A percentile compares a stretch with the other conserved stretches of the same genome.
These are phyloP conservation scores for Drosophila lacicola DNA, from an alignment of 2,888 invertebrate genomes.

Conservation along the genomic window DNA sequence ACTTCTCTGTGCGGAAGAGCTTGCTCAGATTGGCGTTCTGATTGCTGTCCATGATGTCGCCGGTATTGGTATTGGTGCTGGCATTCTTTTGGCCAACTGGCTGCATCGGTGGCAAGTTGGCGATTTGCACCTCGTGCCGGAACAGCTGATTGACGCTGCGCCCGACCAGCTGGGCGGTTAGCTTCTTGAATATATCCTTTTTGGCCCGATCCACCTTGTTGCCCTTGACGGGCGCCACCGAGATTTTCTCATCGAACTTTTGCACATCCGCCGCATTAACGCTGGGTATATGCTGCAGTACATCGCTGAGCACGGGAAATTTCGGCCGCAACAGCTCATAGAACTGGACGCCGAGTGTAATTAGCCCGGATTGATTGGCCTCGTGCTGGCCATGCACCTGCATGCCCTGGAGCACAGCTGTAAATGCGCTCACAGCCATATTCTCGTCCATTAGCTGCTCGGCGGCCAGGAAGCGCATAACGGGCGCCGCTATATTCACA, in stretches of 20 bases:
- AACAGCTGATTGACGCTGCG: constrained; percentile 94
- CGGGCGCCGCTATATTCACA: constrained; percentile 90
- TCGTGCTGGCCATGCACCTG: constrained; percentile 96
- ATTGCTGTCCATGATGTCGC: constrained; percentile 79
- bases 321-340: constrained; percentile 93
- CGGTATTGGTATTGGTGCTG: constrained; percentile 5
- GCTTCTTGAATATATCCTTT: constrained; percentile 95
- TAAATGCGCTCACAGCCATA: constrained; percentile 91
- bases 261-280: constrained; percentile 92
- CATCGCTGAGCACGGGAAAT: constrained; percentile 88
- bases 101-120: constrained; percentile 91
- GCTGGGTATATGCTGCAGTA: constrained; percentile 93
- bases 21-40: constrained; percentile 79
- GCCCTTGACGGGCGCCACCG: constrained; percentile 88
- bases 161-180: constrained; percentile 93
- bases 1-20: constrained; percentile 78
- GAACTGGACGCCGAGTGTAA: constrained; percentile 92
- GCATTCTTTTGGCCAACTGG: constrained; percentile 43
- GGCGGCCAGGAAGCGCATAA: constrained; percentile 88
- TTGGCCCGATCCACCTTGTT: constrained; percentile 95
- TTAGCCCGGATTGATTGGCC: constrained; percentile 91
- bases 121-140: constrained; percentile 94
- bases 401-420: constrained; percentile 91
- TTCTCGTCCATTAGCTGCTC: constrained; percentile 88
- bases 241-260: constrained; percentile 93